Conservation (phyloP, 37 sponge, comb jelly and placozoan genomes). For the Halisarca cf. caerulea region DNA sequence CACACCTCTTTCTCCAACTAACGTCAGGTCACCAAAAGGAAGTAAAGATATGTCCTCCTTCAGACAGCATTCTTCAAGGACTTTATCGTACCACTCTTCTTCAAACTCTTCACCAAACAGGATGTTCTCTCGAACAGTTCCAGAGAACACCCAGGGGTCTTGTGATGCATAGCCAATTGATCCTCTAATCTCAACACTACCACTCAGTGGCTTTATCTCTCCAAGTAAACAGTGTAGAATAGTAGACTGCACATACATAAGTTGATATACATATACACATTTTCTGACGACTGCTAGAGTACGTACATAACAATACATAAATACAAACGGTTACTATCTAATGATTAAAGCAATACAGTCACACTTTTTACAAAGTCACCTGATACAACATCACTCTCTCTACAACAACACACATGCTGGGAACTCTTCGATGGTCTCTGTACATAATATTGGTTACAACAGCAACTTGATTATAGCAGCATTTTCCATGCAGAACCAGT, state of each 20-base stretch:
- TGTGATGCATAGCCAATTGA: constrained; percentile 45
- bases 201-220: constrained; percentile 38
- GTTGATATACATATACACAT: too few species aligned
- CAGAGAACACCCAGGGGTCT: constrained; percentile 60
- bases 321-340: too few species aligned
- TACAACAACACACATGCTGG: too few species aligned
- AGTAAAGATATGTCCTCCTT: constrained; percentile 44
- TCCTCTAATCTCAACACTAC: constrained; percentile 34
- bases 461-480: too few species aligned
- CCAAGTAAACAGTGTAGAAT: constrained; percentile 43
- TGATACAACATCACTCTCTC: too few species aligned
- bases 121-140: constrained; percentile 56
- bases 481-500: too few species aligned
- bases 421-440: too few species aligned
- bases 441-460: too few species aligned
- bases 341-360: too few species aligned
- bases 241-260: constrained; percentile 39
- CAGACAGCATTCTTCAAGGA: constrained; percentile 52
- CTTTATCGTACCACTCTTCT: constrained; percentile 35
- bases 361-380: too few species aligned
- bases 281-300: too few species aligned
- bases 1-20: constrained; percentile 56
- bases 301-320: too few species aligned
- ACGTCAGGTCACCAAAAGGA: constrained; percentile 46
- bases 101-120: constrained; percentile 50